Base-by-base conservation (phyloP, 2,113 vertebrate species). In the Gobius niger region DNA sequence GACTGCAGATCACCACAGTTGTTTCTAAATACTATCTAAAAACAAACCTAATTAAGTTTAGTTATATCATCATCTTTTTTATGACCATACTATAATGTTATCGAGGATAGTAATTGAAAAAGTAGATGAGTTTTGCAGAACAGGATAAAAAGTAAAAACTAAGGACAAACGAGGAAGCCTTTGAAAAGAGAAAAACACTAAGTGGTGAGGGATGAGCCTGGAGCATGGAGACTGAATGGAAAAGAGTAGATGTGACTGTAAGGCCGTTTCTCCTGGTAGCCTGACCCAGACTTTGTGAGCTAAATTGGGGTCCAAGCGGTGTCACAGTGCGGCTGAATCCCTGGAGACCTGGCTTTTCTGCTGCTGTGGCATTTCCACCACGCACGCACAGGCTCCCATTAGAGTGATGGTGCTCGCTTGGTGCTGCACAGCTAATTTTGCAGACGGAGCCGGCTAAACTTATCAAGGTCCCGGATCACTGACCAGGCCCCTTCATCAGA, bases 231-330 rank as follows among this genome's bases (percentile, higher is more conserved):
- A 68, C 44, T 65, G 65, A 72, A 76, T 15, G 63, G 66, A 80
- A 67, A 82, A 73, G 72, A 46, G 67, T 76, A 52, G 42, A 72
- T 85, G 67, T 67, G 47, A 46, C 70, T 68, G 72, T 81, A 68
- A 79, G 78, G 72, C 76, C 67, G 9, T 9, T 49, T 51, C 79
- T 84, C 56, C 79, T 69, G 67, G 72, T 70, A 65, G 42, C 70
- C 65, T 88, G 82, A 86, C 81, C 80, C 70, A 64, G 53, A 72
- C 86, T 87, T 84, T 85, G 87, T 90, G 82, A 83, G 75, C 72
- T 82, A 85, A 86, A 89, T 88, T 86, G 86, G 63, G 85, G 87
- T 87, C 83, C 53, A 49, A 82, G 72, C 69, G 71, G 63, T 79
- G 87, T 80, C 81, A 75, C 59, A 6, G 63, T 40, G 77, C 78